Base-by-base conservation (phyloP, 2,113 vertebrate genomes). In the Dipodomys stephensi region DNA sequence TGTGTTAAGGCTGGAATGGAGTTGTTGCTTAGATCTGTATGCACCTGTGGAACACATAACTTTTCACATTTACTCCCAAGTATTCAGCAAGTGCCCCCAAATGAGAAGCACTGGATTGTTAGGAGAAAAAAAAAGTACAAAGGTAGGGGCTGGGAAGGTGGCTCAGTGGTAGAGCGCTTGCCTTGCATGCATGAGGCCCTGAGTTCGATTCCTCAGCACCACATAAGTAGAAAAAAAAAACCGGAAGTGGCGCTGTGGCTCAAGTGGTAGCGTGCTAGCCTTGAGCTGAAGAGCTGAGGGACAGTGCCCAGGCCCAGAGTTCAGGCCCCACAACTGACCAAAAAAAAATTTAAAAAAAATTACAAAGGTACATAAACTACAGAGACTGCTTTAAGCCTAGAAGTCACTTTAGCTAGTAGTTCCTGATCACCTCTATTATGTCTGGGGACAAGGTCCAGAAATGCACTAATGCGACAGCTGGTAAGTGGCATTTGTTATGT, bases 391-490 rank as follows among this genome's bases (percentile, higher is more conserved):
- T 71, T 69, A 28, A 84, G 65, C 46, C 25, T 92, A 9, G 44
- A 90, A 92, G 76, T 85, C 65, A 46, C n/a, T 89, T 83, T 83
- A 89, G 44, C 44, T 7, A 23, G 4, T 32, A 46, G 74, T 84
- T 89, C 53, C 57, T 84, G 64, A 73, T 94, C 30, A 27, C 25
- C 80, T 49, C 39, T 57, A 0, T 73, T 46, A 65, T 84, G 35
- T 22, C 53, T 57, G 39, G 83, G 81, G 90, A 68, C 87, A 84
- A 84, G 79, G 69, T 93, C 82, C 84, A 93, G 81, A 18, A n/a
- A 49, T 12, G 30, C 30, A 4, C 27, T 25, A 0, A 0, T 28
- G 65, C 46, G 25, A 19, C 80, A 76, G 78, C 23, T 2, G 28
- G 39, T 74, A 12, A n/a, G 13, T 32, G 28, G 15, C 10, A 5